Evolutionary conservation across 2,113 vertebrate genomes (phyloP), one percentile per base, ranked within the genome.

Genomic region (Eubucco bourcierii): DNA sequence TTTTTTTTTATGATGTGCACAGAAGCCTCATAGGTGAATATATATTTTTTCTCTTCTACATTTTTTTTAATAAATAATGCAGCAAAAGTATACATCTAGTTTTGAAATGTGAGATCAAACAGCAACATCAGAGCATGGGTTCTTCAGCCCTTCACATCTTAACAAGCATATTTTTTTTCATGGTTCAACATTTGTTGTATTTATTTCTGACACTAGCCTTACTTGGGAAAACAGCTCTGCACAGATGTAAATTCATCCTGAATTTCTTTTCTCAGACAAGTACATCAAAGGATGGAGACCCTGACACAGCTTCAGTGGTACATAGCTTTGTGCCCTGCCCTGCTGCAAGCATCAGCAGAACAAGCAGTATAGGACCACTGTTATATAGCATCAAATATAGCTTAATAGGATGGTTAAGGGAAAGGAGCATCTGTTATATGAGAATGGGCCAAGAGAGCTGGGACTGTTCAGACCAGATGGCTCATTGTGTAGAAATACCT

Each of bases 371-470:
- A 25, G 50, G 60, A 46, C 52, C 23, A 7, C 27, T 4, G 1
- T 13, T 33, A 9, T 7, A 25, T 0, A 59, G 46, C 59, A 77
- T 4, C 28, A 31, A 9, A 10, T 3, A 34, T 0, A 5, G 24
- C 60, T 39, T 6, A 24, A 11, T 4, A 23, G 81, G 27, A 12
- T 7, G 37, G 7, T 5, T 28, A 19, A 14, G 60, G 60, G 56
- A 41, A 3, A 28, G 75, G 13, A 46, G 5, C 6, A 8, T 5
- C 33, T 37, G 66, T 11, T 21, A 2, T 2, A 4, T 0, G 11
- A 66, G 58, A 31, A 10, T 25, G 47, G 61, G 18, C 33, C 7
- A 25, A 25, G 46, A 29, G n/a, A 84, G 44, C 60, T 46, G 61
- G 11, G 39, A 17, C 29, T 29, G 25, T 13, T 50, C 24, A 47